Base-by-base conservation (phyloP, 2,888 invertebrate species). In the Drosophila aldrichi region DNA sequence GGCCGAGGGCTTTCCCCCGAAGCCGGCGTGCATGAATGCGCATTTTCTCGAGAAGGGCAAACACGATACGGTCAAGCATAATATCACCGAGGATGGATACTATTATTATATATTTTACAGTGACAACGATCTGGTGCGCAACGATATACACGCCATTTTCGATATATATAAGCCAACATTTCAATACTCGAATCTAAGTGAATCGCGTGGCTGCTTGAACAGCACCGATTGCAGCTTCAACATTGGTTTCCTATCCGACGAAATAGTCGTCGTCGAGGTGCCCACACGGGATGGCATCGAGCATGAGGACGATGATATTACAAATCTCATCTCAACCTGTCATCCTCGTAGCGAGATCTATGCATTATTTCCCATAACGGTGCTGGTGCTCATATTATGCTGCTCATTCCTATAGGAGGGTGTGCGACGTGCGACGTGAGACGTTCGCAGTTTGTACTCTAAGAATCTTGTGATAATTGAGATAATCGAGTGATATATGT, bases 91-190 rank as follows among this genome's bases (percentile, higher is more conserved):
- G 57, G 96, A 97, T 90, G 97, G 97, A 9, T 97, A 97, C 93
- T 97, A 97, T 91, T 97, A 97, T 93, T 97, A 97, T 86, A 97
- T 97, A 81, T 97, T 97, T 93, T 97, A 97, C 90, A 97, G 96
- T 84, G 97, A 97, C 91, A 97, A 97, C 93, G 97, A 97, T 91
- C 93, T 95, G 81, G 95, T 96, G 12, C 94, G 94, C 54, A 97
- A 97, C 92, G 96, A 96, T 89, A 96, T 97, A 82, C 96, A 97
- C 92, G 96, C 96, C 8, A 94, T 96, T 73, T 97, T 97, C 91
- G 96, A 97, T 93, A 96, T 97, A 89, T 96, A 96, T 88, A 97
- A 97, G 88, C 97, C 97, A 16, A 96, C 96, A 77, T 96, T 96
- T 93, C 95, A 96, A 89, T 96, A 96, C 91, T 94, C 95, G 43